A percentile compares a stretch with the other conserved stretches of the same genome.
Conservation (phyloP, 2,113 vertebrate genomes). For the Pluvialis apricaria region DNA sequence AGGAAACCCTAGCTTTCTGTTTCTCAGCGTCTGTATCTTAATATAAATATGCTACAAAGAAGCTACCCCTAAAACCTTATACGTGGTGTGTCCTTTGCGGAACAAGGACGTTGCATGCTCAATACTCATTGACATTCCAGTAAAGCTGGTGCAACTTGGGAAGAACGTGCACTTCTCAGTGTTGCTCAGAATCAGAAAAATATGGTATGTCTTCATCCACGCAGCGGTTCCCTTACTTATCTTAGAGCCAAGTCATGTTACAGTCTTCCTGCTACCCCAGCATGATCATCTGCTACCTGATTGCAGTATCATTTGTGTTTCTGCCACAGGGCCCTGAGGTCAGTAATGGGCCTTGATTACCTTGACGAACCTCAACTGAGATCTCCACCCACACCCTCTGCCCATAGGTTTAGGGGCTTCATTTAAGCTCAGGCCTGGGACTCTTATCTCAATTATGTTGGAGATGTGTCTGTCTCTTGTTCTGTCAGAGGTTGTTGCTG, state of each 20-base stretch:
- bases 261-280: background rate
- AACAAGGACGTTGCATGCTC: background rate
- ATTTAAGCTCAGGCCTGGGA: background rate
- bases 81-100: background rate
- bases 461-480: accelerated
- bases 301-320: background rate
- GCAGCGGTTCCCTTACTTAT: background rate
- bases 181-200: background rate
- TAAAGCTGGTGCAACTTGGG: background rate
- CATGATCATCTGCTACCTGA: background rate
- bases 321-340: background rate
- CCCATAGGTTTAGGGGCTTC: background rate
- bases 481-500: accelerated
- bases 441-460: accelerated
- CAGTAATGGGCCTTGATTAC: background rate
- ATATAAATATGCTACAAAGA: background rate
- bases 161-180: background rate
- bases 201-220: background rate
- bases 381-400: background rate
- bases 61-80: background rate
- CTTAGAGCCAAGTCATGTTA: background rate
- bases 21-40: background rate
- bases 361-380: background rate
- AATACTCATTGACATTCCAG: background rate
- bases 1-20: background rate